Evolutionary conservation across 2,888 invertebrate genomes (phyloP), one percentile per base, ranked within the genome.

Genomic region (Plagodis dolabraria): DNA sequence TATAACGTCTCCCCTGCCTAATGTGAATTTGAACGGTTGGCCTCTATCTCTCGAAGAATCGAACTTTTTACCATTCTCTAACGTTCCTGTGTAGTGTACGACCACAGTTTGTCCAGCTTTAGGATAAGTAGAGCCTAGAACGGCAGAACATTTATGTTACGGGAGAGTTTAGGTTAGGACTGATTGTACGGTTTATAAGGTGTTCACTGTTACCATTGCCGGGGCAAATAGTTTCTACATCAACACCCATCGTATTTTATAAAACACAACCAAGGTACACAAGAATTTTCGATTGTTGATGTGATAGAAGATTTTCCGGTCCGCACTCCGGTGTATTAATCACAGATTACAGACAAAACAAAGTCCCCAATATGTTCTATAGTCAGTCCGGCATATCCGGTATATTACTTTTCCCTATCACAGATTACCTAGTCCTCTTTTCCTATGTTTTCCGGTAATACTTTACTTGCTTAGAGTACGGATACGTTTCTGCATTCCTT

Each of bases 1-100:
- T 79, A 99, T 99, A n/a, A 99, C 99, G 88, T 99, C 98, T 35
- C 99, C 98, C 83, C 95, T 96, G 50, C 99, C 99, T 74, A 99
- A 95, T 69, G 95, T 96, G 89, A 99, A 99, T 85, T 97, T 96
- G 90, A 99, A 99, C 5, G 99, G 99, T 74, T 96, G 95, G 33
- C 97, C 97, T 73, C 99, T 96, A 83, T 99, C 98, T 69, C 98
- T 95, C 7, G 99, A 99, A 0, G 99, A 99, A 89, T 99, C 99
- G 77, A 99, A 99, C 87, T 98, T 98, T 71, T 93, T 96, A 8
- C 99, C 99, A 93, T 98, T 95, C 76, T 94, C 91, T 72, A 99
- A 93, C 0, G 97, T 98, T 67, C 99, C 98, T 66, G 98, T 98
- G 86, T 99, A 99, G 86, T 99, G 99, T 46, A 99, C 99, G 33